A percentile compares a stretch with the other conserved stretches of the same genome.
Evolutionary conservation across 2,113 vertebrate genomes (phyloP).

Genomic region (Amphilophus citrinellus): DNA sequence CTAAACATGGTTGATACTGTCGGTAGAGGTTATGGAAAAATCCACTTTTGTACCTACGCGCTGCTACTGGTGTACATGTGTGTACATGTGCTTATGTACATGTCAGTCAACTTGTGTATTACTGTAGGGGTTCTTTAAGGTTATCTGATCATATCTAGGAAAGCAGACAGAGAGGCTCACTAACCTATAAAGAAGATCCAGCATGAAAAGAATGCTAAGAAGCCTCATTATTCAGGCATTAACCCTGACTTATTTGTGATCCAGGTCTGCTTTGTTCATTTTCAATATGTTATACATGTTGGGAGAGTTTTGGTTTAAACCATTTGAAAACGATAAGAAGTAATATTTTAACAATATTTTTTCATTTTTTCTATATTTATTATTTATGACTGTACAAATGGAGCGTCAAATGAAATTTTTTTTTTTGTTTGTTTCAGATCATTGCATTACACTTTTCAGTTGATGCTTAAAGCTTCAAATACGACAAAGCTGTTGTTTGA

Average conservation of each 20-base stretch:
- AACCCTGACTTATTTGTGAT: constrained; percentile 14
- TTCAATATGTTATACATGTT: neutral
- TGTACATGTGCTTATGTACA: neutral
- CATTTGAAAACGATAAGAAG: neutral
- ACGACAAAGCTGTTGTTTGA: neutral
- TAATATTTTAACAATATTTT: neutral
- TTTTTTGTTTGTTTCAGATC: neutral
- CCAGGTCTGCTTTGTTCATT: constrained; percentile 2
- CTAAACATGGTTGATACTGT: neutral
- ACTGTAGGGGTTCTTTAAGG: too few species aligned
- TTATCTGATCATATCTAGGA: neutral
- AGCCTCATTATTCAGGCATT: constrained; percentile 27
- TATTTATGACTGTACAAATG: neutral
- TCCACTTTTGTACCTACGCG: too few species aligned
- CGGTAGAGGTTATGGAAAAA: neutral
- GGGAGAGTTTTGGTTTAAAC: neutral
- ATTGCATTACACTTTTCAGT: neutral
- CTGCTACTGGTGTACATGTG: neutral
- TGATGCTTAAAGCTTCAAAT: neutral
- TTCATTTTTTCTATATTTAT: neutral
- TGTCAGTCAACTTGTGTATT: neutral
- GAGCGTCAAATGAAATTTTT: neutral
- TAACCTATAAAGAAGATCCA: neutral
- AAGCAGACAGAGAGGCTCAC: neutral
- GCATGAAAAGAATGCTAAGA: constrained; percentile 27